Evolutionary conservation across 2,113 vertebrate genomes (phyloP), one percentile per base, ranked within the genome.

Genomic region (Pterocles burchelli): DNA sequence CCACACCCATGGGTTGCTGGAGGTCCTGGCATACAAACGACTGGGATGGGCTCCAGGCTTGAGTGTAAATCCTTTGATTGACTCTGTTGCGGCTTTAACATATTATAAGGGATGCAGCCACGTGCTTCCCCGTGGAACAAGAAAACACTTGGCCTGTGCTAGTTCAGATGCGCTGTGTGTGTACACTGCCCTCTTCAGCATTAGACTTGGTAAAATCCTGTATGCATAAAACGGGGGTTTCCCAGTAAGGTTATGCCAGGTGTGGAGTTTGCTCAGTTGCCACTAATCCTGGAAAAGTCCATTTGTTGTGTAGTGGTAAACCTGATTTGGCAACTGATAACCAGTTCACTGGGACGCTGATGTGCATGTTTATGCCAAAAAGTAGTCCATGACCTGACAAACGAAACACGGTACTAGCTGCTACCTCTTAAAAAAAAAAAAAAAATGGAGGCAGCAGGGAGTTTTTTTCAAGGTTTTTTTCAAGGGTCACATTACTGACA

Each of bases 71-170:
- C 3, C 7, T 17, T 25, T 5, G 6, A 38, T 38, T 38, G 38
- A 41, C 41, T 6, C 5, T 41, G 41, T 41, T 41, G 41, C 41
- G 41, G 12, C 14, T 41, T 41, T 41, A 41, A 41, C 41, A 41
- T 41, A 41, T 13, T 6, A 13, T 41, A 41, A 11, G 13, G 41
- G 41, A 13, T 41, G 41, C 41, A 41, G 41, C 41, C 41, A 41
- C 41, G 16, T 0, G 0, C 12, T 41, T 71, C 38, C 3, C 5
- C 0, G 1, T 41, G 26, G 58, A 63, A 15, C 18, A 6, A 3
- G 25, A 5, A 24, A 65, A 7, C 9, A 0, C 3, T 7, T 3
- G 3, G 13, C 26, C 10, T 6, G 0, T 0, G 0, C 3, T 29
- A 14, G 7, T 46, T 54, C 1, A 3, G 11, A 0, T 17, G 12